phyloP scores from a whole-genome alignment of 2,113 vertebrate genomes.

The Ophthalmolycus amberensis region DNA sequence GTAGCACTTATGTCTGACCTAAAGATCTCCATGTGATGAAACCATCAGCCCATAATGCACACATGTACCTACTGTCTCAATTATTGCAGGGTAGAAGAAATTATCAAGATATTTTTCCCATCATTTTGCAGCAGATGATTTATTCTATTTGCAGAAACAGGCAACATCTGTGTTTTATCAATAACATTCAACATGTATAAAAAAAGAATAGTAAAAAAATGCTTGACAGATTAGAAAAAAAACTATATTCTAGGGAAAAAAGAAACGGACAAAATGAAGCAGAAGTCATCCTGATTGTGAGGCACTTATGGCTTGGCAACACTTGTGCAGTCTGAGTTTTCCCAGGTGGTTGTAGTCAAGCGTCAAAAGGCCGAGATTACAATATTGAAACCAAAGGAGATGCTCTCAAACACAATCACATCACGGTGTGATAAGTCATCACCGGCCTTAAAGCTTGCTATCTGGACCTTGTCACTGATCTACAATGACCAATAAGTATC shows the following conservation, averaged over 20 bases:
- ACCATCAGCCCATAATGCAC: slow-evolving; percentile 37
- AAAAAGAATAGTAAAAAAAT: slow-evolving; percentile 69
- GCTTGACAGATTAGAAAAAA: slow-evolving; percentile 54
- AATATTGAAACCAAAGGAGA: slow-evolving; percentile 47
- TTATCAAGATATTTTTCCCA: slow-evolving; percentile 60
- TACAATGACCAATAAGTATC: slow-evolving; percentile 45
- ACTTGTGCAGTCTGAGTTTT: slow-evolving; percentile 67
- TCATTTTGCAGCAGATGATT: slow-evolving; percentile 76
- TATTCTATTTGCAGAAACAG: slow-evolving; percentile 80
- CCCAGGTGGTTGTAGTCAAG: slow-evolving; percentile 79
- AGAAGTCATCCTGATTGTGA: slow-evolving; percentile 53
- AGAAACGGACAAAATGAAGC: slow-evolving; percentile 65
- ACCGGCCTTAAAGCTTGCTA: slow-evolving; percentile 31
- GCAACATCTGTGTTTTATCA: slow-evolving; percentile 83
- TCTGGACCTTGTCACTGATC: slow-evolving; percentile 54
- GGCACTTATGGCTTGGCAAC: slow-evolving; percentile 75
- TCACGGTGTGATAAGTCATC: slow-evolving; percentile 59
- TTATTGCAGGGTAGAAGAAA: slow-evolving; percentile 64
- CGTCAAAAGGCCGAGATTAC: slow-evolving; percentile 69
- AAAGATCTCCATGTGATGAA: slow-evolving; percentile 48
- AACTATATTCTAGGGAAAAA: slow-evolving; percentile 67
- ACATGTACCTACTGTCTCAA: slow-evolving; percentile 40
- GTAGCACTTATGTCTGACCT: slow-evolving; percentile 29
- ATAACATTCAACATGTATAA: slow-evolving; percentile 80
- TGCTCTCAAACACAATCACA: slow-evolving; percentile 67